A percentile compares a stretch with the other conserved stretches of the same genome.
phyloP scores from a whole-genome alignment of 2,113 vertebrate species.

The Mionectes macconnelli region DNA sequence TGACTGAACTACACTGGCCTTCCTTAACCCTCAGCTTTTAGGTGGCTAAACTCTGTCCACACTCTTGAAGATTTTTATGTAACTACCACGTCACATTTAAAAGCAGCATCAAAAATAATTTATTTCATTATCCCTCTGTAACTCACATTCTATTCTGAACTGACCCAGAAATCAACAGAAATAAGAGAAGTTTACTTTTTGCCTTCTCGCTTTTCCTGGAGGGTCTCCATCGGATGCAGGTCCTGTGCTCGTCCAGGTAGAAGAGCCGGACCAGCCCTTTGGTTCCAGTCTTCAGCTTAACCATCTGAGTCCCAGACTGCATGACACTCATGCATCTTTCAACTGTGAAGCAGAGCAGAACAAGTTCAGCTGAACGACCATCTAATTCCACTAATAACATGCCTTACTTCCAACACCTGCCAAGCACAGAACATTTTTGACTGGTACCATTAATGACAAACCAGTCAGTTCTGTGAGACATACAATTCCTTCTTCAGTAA shows the following conservation, averaged over 20 bases:
- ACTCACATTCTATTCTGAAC: background rate
- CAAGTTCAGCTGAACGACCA: background rate
- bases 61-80: background rate
- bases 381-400: background rate
- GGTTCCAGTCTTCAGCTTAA: slow-evolving; percentile 94
- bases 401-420: background rate
- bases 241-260: slow-evolving; percentile 97
- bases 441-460: background rate
- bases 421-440: background rate
- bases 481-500: background rate
- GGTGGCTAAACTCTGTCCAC: background rate
- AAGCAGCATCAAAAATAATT: background rate
- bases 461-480: background rate
- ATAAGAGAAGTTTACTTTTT: slow-evolving; percentile 83
- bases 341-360: slow-evolving; percentile 77
- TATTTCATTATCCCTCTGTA: background rate
- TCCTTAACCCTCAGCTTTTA: background rate
- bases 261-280: slow-evolving; percentile 95
- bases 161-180: background rate
- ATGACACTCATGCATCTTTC: slow-evolving; percentile 99
- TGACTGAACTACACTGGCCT: background rate
- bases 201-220: slow-evolving; percentile 97
- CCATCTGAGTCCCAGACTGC: slow-evolving; percentile 99
- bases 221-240: slow-evolving; percentile 94
- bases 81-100: background rate